Evolutionary conservation across 1,140 invertebrate genomes (phyloP), one percentile per base, ranked within the genome.

Genomic region (Pissodes strobi): DNA sequence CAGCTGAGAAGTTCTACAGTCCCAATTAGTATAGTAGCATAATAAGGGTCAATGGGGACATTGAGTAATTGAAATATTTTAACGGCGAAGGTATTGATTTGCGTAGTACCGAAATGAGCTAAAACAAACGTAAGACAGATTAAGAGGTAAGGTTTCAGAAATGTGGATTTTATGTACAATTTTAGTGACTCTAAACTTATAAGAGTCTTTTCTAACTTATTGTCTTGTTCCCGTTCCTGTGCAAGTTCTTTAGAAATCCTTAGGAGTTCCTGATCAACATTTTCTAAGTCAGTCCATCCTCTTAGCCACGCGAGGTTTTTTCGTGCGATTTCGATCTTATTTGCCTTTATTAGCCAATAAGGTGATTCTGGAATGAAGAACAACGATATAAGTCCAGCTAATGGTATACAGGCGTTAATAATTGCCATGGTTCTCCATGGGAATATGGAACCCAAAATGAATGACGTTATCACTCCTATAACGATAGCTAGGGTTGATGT

Each of bases 311-410:
- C 75, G 4, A 85, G 76, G 62, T 80, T 82, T 76, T 82, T 81
- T 64, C 79, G 80, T 0, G 85, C 85, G 18, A 88, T 86, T 2
- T 81, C 74, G 19, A 82, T 67, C 22, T 84, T 81, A 38, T 84
- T 83, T 69, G 83, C 85, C 0, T 79, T 82, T 73, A 84, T 82
- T 10, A 91, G 77, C 90, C 90, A 92, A 64, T 88, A 83, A 2
- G 90, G 90, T 62, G 87, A 90, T 74, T 92, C 90, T 0, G 90
- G 90, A 1, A 92, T 83, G 68, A 90, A 82, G 51, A 82, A 85
- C 0, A 91, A 78, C 0, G 85, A 81, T 0, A 84, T 43, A 12
- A 90, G 82, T 6, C 87, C 86, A 0, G 86, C 63, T 17, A 89
- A 74, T 5, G 90, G 89, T 66, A 89, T 85, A 1, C 77, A 71